Conservation (phyloP, 2,888 invertebrate species). For the Argyresthia goedartella region DNA sequence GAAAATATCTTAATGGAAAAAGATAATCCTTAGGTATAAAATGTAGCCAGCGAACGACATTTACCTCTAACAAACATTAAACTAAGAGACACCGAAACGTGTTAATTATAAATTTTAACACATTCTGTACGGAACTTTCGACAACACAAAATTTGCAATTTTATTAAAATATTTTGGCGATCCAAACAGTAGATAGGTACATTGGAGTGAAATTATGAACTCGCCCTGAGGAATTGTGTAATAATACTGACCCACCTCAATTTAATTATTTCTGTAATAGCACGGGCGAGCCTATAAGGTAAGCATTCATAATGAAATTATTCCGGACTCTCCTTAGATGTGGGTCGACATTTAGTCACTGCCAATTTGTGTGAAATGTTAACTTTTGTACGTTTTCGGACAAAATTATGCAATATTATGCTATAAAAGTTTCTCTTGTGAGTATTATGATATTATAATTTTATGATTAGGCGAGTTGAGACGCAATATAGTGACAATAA, state of each 20-base stretch:
- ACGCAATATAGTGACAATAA: too few species aligned
- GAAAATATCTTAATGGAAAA: too few species aligned
- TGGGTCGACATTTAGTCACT: neutral
- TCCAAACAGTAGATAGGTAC: conserved; percentile 37
- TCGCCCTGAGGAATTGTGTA: conserved; percentile 76
- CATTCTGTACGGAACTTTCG: neutral
- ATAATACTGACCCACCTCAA: conserved; percentile 72
- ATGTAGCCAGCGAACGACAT: too few species aligned
- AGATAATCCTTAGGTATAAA: too few species aligned
- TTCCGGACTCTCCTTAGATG: neutral
- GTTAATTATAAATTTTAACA: too few species aligned
- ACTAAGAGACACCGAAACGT: too few species aligned
- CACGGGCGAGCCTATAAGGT: neutral
- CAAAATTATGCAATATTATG: neutral
- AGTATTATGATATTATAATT: too few species aligned
- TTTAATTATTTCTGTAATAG: conserved; percentile 22
- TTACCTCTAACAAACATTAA: too few species aligned
- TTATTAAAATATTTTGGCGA: neutral
- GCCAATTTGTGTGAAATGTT: neutral
- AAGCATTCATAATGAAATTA: conserved; percentile 3
- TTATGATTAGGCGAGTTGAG: too few species aligned
- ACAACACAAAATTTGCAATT: neutral
- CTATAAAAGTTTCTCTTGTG: too few species aligned
- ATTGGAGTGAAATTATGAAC: conserved; percentile 73
- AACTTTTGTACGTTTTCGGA: neutral